Conservation (phyloP, 1,140 invertebrate genomes). For the Choristoneura fumiferana region DNA sequence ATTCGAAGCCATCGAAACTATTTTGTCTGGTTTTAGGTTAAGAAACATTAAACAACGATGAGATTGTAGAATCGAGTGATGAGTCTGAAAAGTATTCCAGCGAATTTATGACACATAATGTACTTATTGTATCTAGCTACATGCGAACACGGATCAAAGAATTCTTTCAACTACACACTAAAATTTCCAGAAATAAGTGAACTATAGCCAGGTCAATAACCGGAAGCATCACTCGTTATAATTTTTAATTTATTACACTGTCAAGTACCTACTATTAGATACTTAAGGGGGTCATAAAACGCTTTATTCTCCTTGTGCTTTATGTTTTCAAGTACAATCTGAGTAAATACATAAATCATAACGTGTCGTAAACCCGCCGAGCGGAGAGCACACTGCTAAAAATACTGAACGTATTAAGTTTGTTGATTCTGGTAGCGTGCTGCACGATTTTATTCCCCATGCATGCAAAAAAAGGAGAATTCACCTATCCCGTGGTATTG, state of each 20-base stretch:
- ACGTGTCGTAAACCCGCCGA: slow-evolving; percentile 24
- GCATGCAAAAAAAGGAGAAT: neutral
- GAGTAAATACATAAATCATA: slow-evolving; percentile 30
- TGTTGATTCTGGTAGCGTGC: slow-evolving; percentile 5
- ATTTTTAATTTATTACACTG: slow-evolving; percentile 14
- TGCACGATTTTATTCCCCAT: neutral
- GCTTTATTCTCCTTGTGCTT: slow-evolving; percentile 24
- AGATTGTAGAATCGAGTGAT: too few species aligned
- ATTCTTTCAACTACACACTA: too few species aligned
- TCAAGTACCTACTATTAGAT: slow-evolving; percentile 4
- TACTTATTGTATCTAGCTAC: too few species aligned
- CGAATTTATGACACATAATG: too few species aligned
- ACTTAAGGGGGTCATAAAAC: slow-evolving; percentile 8
- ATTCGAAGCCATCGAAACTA: too few species aligned
- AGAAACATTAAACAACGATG: too few species aligned
- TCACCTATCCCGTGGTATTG: too few species aligned
- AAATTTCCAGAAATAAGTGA: too few species aligned
- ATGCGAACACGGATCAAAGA: too few species aligned
- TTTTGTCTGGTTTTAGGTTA: too few species aligned
- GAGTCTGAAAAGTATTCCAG: too few species aligned
- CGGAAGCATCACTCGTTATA: slow-evolving; percentile 12
- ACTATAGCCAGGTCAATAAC: neutral
- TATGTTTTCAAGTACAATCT: slow-evolving; percentile 28
- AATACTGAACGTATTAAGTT: neutral
- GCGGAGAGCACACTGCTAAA: slow-evolving; percentile 7